Evolutionary conservation across 2,888 invertebrate species (phyloP).

Genomic region (Netelia fuscicornis): DNA sequence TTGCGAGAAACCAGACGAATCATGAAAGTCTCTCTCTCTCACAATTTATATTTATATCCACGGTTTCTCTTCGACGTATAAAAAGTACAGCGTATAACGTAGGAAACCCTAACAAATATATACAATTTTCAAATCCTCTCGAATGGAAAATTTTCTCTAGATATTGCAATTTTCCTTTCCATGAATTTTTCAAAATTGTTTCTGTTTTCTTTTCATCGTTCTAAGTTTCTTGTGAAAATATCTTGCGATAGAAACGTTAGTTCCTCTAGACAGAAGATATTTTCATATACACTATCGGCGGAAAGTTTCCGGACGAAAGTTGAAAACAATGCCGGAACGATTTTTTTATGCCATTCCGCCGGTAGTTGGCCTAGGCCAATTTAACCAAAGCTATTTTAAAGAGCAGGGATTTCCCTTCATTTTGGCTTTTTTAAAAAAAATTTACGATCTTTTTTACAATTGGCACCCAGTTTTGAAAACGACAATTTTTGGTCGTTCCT

Average conservation of each 20-base stretch:
- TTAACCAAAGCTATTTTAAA: too few relatives aligned
- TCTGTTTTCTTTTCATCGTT: background rate
- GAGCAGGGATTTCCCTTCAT: too few relatives aligned
- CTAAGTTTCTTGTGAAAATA: background rate
- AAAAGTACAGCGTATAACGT: conserved; percentile 5
- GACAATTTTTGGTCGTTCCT: too few relatives aligned
- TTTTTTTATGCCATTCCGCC: too few relatives aligned
- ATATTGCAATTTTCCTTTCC: conserved; percentile 1
- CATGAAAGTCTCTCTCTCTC: background rate
- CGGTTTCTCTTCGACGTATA: conserved; percentile 5
- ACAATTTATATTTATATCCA: conserved; percentile 40
- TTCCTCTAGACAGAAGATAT: background rate
- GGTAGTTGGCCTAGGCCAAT: too few relatives aligned
- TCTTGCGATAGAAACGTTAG: background rate
- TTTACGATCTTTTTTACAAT: too few relatives aligned
- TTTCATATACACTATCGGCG: background rate
- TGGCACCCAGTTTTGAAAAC: too few relatives aligned
- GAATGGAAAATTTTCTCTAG: background rate
- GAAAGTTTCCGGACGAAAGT: too few relatives aligned
- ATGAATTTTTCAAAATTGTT: background rate
- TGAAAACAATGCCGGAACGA: too few relatives aligned
- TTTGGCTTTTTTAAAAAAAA: too few relatives aligned
- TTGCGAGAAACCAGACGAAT: conserved; percentile 42
- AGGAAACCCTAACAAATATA: background rate
- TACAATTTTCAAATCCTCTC: background rate